Percentiles rank a stretch among this genome's conserved stretches.
phyloP scores from a whole-genome alignment of 2,888 invertebrate species.

The Coleophora deauratella region DNA sequence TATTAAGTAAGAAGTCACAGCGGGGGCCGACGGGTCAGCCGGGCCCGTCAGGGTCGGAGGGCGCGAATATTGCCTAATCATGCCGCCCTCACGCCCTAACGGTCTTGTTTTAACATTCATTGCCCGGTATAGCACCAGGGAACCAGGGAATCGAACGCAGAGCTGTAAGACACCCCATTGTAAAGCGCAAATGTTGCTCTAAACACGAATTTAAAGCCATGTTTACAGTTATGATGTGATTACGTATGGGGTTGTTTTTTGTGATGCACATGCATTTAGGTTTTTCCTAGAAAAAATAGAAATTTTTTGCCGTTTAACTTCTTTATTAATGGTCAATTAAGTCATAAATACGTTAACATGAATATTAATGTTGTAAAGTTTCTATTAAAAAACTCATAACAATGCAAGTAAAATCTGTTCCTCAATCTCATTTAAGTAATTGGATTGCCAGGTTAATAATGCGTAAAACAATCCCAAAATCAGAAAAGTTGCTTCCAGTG shows the following conservation, averaged over 20 bases:
- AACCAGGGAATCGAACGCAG: conserved; percentile 32
- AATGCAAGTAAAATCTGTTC: conserved; percentile 29
- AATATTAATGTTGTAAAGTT: conserved; percentile 8
- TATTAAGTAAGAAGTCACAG: conserved; percentile 65
- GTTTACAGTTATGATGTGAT: conserved; percentile 3
- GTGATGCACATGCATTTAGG: no score
- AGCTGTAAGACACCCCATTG: conserved; percentile 40
- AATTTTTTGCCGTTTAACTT: no score
- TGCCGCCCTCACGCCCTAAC: conserved; percentile 67
- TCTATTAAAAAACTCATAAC: conserved; percentile 12
- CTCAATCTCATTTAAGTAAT: conserved; percentile 61
- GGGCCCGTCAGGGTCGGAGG: conserved; percentile 34
- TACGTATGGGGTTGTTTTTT: no score
- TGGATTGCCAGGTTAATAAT: conserved; percentile 69
- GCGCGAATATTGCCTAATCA: conserved; percentile 71
- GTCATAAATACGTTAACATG: conserved; percentile 14
- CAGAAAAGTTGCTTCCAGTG: conserved; percentile 45
- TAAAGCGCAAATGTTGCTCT: conserved; percentile 38
- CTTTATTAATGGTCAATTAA: no score
- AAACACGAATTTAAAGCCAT: conserved; percentile 30
- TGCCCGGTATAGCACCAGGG: conserved; percentile 36
- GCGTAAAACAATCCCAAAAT: conserved; percentile 69
- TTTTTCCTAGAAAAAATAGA: no score
- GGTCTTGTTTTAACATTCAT: conserved; percentile 72
- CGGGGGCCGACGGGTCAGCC: conserved; percentile 40